Evolutionary conservation across 2,113 vertebrate species (phyloP), one percentile per base, ranked within the genome.

Genomic region (Rhinichthys klamathensis): DNA sequence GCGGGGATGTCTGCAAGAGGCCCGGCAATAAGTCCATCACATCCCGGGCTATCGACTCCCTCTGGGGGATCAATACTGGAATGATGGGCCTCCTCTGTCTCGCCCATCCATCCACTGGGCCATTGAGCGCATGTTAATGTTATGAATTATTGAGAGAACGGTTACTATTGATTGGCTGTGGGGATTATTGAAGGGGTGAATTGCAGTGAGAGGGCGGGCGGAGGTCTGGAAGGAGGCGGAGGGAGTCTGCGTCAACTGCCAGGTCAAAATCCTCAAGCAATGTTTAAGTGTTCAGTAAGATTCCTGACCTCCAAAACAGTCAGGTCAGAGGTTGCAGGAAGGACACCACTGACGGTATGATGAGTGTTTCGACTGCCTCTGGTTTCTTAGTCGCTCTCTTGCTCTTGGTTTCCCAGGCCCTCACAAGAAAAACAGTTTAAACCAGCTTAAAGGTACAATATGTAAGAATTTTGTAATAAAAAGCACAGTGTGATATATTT

Each of bases 91-190:
- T 93, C 92, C 93, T 94, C 93, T 94, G 93, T 95, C 94, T 94
- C 91, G 90, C 89, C 92, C 93, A 94, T 95, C 94, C 93, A 94
- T 95, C 94, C 90, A 89, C 92, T 89, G 86, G 91, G 91, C 93
- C 94, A 94, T 93, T 93, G 93, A 95, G 93, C 92, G 92, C 94
- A 95, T 95, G 95, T 95, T 95, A 95, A 95, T 95, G 93, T 95
- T 95, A 95, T 95, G 94, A 95, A 95, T 95, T 95, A 95, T 95
- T 93, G 95, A 95, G 93, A 94, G 94, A 95, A 94, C 93, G 94
- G 94, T 95, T 94, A 94, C 93, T 95, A 95, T 95, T 94, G 95
- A 95, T 95, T 92, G 92, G 91, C 84, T 80, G 51, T 88, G 85
- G 82, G 92, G 93, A 95, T 95, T 95, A 94, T 94, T 93, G 93